phyloP scores from a whole-genome alignment of 2,797 vertebrate species.

The Hirundo rustica region DNA sequence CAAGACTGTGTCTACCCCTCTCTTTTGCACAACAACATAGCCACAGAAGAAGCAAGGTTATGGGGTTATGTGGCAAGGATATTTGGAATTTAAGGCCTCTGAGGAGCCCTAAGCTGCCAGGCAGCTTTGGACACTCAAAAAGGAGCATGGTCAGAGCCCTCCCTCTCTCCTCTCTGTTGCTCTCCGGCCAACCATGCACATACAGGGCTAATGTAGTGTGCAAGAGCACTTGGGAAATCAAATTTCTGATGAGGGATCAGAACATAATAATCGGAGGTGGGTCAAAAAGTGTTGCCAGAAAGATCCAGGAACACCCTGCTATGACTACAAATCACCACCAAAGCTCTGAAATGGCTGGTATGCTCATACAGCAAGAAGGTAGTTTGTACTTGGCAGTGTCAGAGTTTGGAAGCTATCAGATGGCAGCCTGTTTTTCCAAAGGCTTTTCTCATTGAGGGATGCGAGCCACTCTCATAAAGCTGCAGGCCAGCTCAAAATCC shows the following conservation, averaged over 20 bases:
- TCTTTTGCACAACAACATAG: background rate
- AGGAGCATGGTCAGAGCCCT: background rate
- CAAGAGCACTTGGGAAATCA: background rate
- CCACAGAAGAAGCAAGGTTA: background rate
- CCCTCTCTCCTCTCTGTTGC: background rate
- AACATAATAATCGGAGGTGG: background rate
- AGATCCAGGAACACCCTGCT: background rate
- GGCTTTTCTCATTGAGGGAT: background rate
- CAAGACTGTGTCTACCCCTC: background rate
- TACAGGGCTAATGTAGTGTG: background rate
- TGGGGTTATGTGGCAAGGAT: background rate
- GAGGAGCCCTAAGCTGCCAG: background rate
- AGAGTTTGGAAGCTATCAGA: background rate
- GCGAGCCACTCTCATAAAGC: slow-evolving; percentile 1
- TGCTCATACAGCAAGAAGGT: fast-evolving
- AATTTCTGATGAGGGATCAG: background rate
- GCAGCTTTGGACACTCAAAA: background rate
- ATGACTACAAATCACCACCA: background rate
- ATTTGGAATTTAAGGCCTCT: background rate
- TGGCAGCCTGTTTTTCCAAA: background rate
- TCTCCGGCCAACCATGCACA: fast-evolving
- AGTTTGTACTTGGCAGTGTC: background rate
- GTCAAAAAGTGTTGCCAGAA: background rate
- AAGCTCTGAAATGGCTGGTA: background rate
- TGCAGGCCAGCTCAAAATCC: background rate